phyloP scores from a whole-genome alignment of 2,888 invertebrate species.

The Lepetodrilus schrolli region DNA sequence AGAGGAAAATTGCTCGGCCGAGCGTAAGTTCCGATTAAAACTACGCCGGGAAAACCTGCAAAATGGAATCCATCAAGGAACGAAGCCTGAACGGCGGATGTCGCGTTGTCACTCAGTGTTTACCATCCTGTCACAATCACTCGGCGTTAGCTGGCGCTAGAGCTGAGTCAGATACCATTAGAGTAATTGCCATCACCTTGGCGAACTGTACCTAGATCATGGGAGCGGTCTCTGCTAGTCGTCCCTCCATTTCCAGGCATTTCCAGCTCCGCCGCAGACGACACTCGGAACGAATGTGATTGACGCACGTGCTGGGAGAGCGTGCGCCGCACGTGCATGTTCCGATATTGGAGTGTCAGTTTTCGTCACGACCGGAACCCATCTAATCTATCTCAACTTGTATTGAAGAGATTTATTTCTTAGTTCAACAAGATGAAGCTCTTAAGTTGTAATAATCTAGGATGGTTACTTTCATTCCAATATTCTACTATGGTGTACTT shows the following conservation, averaged over 20 bases:
- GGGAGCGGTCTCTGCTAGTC: not conserved
- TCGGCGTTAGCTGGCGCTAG: not conserved
- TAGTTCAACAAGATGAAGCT: not conserved
- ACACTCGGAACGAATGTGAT: not conserved
- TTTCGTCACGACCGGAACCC: constrained; percentile 1
- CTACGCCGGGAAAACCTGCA: constrained; percentile 17
- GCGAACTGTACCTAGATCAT: not conserved
- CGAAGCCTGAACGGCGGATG: constrained; percentile 1
- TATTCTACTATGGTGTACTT: no score
- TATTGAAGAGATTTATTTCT: constrained; percentile 18
- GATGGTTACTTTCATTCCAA: not conserved
- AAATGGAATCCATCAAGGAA: constrained; percentile 22
- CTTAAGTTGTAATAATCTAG: not conserved
- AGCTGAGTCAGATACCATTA: constrained; percentile 30
- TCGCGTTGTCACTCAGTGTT: constrained; percentile 15
- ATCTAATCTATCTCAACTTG: constrained; percentile 17
- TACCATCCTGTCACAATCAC: constrained; percentile 17
- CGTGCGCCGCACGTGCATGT: constrained; percentile 7
- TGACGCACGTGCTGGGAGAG: constrained; percentile 17
- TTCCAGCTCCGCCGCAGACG: not conserved
- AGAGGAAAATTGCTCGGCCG: constrained; percentile 12
- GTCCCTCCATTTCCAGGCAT: not conserved
- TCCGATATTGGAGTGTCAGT: constrained; percentile 8
- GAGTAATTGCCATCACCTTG: constrained; percentile 25
- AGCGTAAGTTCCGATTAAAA: constrained; percentile 26